These are phyloP conservation scores for Anolis sagrei DNA, from an alignment of 2,113 vertebrate genomes.

Conservation along the genomic window DNA sequence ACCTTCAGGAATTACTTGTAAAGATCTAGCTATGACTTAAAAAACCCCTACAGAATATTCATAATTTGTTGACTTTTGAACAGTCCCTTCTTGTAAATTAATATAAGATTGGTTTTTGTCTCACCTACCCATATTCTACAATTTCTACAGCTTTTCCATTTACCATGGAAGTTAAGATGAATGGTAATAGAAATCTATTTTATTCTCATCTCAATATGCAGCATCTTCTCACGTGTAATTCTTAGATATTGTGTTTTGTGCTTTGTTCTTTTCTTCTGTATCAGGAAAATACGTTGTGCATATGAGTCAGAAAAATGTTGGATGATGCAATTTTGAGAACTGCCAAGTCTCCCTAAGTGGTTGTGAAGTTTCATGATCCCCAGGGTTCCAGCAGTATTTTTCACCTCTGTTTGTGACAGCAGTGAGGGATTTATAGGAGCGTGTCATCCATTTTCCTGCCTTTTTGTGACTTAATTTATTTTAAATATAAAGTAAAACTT, in stretches of 20 bases:
- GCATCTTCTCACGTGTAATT: neutral
- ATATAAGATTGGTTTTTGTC: neutral
- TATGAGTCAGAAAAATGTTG: neutral
- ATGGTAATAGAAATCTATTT: neutral
- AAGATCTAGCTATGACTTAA: too few species aligned
- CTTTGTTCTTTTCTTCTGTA: constrained; percentile 14
- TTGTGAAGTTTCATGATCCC: constrained; percentile 16
- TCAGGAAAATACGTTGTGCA: neutral
- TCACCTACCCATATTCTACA: neutral
- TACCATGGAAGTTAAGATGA: neutral
- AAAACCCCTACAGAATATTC: neutral
- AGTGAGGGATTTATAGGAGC: constrained; percentile 38
- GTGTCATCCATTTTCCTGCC: constrained; percentile 10
- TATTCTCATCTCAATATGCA: neutral
- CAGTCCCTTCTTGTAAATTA: neutral
- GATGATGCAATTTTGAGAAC: constrained; percentile 8
- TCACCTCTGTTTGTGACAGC: constrained; percentile 7
- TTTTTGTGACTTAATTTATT: constrained; percentile 33
- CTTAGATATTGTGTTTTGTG: neutral
- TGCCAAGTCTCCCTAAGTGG: neutral
- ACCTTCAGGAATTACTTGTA: too few species aligned
- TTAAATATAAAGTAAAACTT: neutral
- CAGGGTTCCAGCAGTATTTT: constrained; percentile 40
- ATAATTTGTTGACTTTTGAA: neutral
- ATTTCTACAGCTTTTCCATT: neutral